phyloP scores from a whole-genome alignment of 2,113 vertebrate genomes.

The Corythornis madagascariensis region DNA sequence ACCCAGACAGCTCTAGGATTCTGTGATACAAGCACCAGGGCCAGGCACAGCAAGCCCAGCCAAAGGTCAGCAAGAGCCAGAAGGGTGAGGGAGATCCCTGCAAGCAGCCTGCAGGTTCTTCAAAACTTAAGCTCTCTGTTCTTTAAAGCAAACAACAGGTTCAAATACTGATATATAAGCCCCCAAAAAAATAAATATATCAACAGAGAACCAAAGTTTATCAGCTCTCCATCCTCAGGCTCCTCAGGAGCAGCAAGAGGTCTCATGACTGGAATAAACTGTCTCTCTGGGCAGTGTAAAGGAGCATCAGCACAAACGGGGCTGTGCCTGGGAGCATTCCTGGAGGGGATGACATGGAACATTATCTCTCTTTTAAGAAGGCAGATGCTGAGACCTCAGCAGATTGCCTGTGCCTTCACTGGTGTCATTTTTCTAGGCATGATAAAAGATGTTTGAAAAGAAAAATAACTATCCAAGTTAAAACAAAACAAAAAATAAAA shows the following conservation, averaged over 20 bases:
- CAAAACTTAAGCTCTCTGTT: not conserved
- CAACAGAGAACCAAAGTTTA: not conserved
- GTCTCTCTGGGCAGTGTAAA: not conserved
- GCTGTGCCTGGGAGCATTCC: not conserved
- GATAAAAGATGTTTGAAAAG: slow-evolving; percentile 37
- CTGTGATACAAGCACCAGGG: not conserved
- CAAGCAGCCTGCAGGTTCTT: not conserved
- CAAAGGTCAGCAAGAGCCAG: not conserved
- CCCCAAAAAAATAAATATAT: too few species aligned
- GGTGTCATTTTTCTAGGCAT: not conserved
- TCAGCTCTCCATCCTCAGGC: not conserved
- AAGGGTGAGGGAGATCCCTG: not conserved
- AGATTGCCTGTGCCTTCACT: not conserved
- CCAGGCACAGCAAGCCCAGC: not conserved
- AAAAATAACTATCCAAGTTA: slow-evolving; percentile 55
- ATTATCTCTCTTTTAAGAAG: not conserved
- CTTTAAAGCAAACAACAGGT: not conserved
- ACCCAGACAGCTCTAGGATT: too few species aligned
- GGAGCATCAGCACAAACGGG: not conserved
- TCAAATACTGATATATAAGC: not conserved
- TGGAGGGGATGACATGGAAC: not conserved
- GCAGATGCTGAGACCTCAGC: not conserved
- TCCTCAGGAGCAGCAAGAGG: not conserved
- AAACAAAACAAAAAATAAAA: not conserved
- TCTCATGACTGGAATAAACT: not conserved